Conservation (phyloP, 2,888 invertebrate species). For the Lepidonotus clava region DNA sequence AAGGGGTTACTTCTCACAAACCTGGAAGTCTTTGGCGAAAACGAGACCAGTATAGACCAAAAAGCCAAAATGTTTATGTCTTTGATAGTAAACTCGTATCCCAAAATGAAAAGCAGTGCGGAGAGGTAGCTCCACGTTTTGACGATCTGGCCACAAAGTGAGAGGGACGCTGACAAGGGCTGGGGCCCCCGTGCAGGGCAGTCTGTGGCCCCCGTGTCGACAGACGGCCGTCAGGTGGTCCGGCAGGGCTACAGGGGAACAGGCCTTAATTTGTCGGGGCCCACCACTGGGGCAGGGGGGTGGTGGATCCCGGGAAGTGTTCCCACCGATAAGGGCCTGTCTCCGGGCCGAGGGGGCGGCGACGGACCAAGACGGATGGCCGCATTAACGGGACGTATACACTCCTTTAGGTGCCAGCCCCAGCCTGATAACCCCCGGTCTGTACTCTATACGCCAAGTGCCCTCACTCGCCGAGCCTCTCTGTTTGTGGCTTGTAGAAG, state of each 20-base stretch:
- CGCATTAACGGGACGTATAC: not conserved
- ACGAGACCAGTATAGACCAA: too few relatives aligned
- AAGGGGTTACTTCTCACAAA: too few relatives aligned
- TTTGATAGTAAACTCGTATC: too few relatives aligned
- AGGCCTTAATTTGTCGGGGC: not conserved
- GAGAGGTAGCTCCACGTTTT: not conserved
- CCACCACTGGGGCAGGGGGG: not conserved
- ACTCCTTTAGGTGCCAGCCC: not conserved
- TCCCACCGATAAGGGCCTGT: not conserved
- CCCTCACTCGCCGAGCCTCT: too few relatives aligned
- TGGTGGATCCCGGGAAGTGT: conserved; percentile 2
- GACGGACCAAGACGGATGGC: conserved; percentile 28
- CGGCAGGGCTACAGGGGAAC: not conserved
- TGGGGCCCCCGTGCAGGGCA: not conserved
- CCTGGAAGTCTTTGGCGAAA: too few relatives aligned
- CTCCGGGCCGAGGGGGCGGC: not conserved
- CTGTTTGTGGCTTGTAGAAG: too few relatives aligned
- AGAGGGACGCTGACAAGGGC: not conserved
- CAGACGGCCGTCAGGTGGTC: not conserved
- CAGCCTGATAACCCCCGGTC: not conserved
- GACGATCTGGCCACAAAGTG: not conserved
- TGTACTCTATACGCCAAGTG: not conserved
- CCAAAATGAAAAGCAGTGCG: too few relatives aligned
- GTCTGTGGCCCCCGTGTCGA: conserved; percentile 11
- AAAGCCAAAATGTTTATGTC: too few relatives aligned